phyloP scores from a whole-genome alignment of 2,888 invertebrate genomes.

The Metopia argyrocephala region DNA sequence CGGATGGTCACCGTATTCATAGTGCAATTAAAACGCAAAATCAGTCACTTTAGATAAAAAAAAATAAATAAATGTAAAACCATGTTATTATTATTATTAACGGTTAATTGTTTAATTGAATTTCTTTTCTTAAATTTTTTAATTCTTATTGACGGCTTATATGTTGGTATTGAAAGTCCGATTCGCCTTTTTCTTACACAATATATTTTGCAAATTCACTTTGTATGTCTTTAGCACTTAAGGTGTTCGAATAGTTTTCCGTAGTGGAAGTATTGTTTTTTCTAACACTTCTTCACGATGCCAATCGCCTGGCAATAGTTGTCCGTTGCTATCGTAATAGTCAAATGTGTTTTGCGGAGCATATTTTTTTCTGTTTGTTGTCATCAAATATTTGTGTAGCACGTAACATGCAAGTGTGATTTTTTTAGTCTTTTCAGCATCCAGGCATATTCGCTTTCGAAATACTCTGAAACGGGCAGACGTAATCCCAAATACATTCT shows the following conservation, averaged over 20 bases:
- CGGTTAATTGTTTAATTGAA: too few species aligned
- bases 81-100: too few species aligned
- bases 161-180: slow-evolving; percentile 16
- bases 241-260: neutral
- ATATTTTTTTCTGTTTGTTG: slow-evolving; percentile 2
- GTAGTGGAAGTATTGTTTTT: neutral
- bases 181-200: slow-evolving; percentile 17
- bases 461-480: slow-evolving; percentile 3
- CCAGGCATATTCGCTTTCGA: neutral
- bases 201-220: neutral
- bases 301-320: slow-evolving; percentile 2
- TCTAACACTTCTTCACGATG: neutral
- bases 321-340: slow-evolving; percentile 1
- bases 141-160: too few species aligned
- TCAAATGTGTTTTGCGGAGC: too few species aligned
- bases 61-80: too few species aligned
- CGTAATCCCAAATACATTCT: too few species aligned
- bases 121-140: too few species aligned
- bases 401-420: slow-evolving; percentile 1
- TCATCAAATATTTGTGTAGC: slow-evolving; percentile 11
- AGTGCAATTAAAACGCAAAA: too few species aligned
- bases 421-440: too few species aligned
- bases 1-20: too few species aligned
- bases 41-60: too few species aligned
- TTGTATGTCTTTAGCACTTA: slow-evolving; percentile 3